phyloP scores from a whole-genome alignment of 92 coral and sea anemone species.

The Scolanthus callimorphus region DNA sequence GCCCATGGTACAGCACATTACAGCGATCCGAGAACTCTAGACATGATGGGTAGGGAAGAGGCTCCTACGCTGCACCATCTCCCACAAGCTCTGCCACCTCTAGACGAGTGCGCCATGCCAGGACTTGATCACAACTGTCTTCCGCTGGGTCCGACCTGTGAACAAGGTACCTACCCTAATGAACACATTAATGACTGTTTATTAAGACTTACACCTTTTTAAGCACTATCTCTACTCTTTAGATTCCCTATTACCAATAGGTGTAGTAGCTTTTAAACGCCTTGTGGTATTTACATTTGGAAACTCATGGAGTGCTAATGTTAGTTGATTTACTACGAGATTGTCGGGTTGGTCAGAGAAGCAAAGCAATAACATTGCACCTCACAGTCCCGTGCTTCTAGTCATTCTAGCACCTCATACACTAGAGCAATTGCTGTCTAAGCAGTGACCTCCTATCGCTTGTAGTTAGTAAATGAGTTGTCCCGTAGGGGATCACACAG shows the following conservation, averaged over 20 bases:
- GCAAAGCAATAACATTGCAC: constrained; percentile 34
- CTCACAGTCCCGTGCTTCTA: neutral
- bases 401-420: too few species aligned
- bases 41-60: constrained; percentile 71
- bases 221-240: constrained; percentile 41
- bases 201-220: constrained; percentile 56
- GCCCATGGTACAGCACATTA: constrained; percentile 47
- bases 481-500: too few species aligned
- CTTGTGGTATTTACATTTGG: constrained; percentile 52
- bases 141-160: constrained; percentile 57
- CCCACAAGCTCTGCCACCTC: constrained; percentile 47
- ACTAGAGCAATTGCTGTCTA: too few species aligned
- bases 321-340: constrained; percentile 25
- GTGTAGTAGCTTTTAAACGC: constrained; percentile 15
- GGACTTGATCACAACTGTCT: constrained; percentile 38
- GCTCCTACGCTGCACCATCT: constrained; percentile 69
- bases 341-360: constrained; percentile 34
- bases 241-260: constrained; percentile 18
- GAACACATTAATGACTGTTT: constrained; percentile 54
- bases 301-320: constrained; percentile 34
- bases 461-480: too few species aligned
- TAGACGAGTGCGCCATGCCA: constrained; percentile 54
- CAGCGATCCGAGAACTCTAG: constrained; percentile 65
- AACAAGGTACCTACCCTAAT: constrained; percentile 63
- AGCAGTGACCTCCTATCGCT: too few species aligned